A percentile compares a stretch with the other conserved stretches of the same genome.
phyloP scores from a whole-genome alignment of 35 echinoderm and acorn worm genomes.

The Eucidaris tribuloides region DNA sequence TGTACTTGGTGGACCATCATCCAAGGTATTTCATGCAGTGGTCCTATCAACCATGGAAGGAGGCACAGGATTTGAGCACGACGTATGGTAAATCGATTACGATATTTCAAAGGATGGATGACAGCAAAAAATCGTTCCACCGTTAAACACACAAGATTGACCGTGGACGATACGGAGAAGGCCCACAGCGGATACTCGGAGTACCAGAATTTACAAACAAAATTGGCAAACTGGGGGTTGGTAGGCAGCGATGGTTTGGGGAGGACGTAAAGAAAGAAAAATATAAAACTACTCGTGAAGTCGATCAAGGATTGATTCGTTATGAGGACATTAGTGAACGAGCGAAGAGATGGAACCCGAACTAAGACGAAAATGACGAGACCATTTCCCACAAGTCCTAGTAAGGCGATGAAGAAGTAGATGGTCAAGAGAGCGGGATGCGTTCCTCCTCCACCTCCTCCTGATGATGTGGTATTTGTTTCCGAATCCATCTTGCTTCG shows the following conservation, averaged over 20 bases:
- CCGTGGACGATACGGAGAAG: constrained; percentile 69
- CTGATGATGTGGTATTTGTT: too few species aligned
- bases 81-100: constrained; percentile 51
- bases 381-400: constrained; percentile 73
- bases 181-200: constrained; percentile 89
- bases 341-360: constrained; percentile 58
- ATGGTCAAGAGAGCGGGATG: constrained; percentile 12
- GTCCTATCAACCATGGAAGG: constrained; percentile 64
- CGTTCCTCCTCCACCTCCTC: background rate
- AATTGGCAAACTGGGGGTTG: background rate
- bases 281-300: constrained; percentile 70
- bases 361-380: constrained; percentile 77
- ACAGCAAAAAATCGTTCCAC: constrained; percentile 88
- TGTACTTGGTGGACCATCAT: constrained; percentile 48
- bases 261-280: constrained; percentile 51
- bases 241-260: background rate
- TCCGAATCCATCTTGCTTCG: too few species aligned
- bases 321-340: constrained; percentile 73
- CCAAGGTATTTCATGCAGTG: constrained; percentile 71
- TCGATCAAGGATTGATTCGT: constrained; percentile 87
- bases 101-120: constrained; percentile 78
- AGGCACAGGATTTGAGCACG: constrained; percentile 50
- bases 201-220: constrained; percentile 82
- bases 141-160: constrained; percentile 76
- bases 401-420: constrained; percentile 46